These are phyloP conservation scores for Heterotis niloticus DNA, from an alignment of 2,113 vertebrate species.

Conservation along the genomic window DNA sequence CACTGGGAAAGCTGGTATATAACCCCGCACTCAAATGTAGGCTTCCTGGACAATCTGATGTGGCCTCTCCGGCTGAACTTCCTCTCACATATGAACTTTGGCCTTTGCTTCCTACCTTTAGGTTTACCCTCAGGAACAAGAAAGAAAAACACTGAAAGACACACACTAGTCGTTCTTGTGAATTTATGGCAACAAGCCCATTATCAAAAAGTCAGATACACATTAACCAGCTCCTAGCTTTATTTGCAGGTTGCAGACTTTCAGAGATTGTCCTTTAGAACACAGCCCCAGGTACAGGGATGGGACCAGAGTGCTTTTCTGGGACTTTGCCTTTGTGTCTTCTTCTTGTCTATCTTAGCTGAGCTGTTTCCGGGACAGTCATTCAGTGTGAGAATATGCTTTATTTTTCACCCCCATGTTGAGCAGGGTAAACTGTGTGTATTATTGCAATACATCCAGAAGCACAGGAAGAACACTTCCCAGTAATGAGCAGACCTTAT, in stretches of 20 bases:
- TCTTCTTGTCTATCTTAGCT: too few relatives aligned
- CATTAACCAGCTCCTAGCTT: not conserved
- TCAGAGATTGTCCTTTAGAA: not conserved
- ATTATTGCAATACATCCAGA: not conserved
- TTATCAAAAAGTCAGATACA: not conserved
- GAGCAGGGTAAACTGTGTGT: not conserved
- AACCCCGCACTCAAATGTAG: not conserved
- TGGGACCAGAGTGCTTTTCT: too few relatives aligned
- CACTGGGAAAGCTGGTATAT: not conserved
- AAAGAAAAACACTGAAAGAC: not conserved
- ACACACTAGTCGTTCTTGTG: not conserved
- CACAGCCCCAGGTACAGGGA: too few relatives aligned
- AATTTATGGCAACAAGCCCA: not conserved
- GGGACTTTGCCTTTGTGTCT: too few relatives aligned
- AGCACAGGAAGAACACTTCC: not conserved
- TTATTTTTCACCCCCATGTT: too few relatives aligned
- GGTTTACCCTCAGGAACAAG: not conserved
- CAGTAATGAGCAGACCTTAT: not conserved
- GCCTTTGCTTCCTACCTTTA: not conserved
- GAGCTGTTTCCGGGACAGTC: too few relatives aligned
- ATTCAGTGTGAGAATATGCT: too few relatives aligned
- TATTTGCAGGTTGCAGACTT: not conserved
- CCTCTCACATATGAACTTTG: slow-evolving; percentile 21
- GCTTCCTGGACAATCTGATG: not conserved
- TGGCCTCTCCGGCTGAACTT: slow-evolving; percentile 12